Conservation (phyloP, 2,113 vertebrate genomes). For the Calonectris borealis region DNA sequence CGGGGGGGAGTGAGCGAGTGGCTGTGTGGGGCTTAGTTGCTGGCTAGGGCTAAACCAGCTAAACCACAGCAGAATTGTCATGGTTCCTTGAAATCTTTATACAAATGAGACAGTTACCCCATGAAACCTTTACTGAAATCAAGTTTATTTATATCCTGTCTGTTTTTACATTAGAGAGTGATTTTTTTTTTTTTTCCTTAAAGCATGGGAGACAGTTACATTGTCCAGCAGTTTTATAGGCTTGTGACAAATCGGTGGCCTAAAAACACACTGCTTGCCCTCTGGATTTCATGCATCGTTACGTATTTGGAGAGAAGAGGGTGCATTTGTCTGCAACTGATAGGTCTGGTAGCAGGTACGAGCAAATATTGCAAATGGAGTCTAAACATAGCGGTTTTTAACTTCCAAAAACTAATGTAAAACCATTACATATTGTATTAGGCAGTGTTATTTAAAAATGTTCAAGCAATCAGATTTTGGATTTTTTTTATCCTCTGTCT, state of each 20-base stretch:
- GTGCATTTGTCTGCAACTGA: slow-evolving; percentile 15
- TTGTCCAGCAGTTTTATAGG: slow-evolving; percentile 41
- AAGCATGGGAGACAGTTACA: slow-evolving; percentile 21
- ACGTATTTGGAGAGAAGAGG: slow-evolving; percentile 6
- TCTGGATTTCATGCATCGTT: slow-evolving; percentile 37
- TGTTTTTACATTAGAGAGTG: not conserved
- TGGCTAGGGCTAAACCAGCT: too few relatives aligned
- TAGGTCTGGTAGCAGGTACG: not conserved
- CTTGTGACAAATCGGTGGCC: not conserved
- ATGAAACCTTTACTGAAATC: slow-evolving; percentile 44
- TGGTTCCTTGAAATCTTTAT: not conserved
- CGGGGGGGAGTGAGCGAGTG: too few relatives aligned
- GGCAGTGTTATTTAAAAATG: not conserved
- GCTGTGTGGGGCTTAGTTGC: too few relatives aligned
- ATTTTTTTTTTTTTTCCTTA: slow-evolving; percentile 27
- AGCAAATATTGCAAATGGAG: not conserved
- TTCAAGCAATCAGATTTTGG: not conserved
- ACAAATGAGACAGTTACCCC: slow-evolving; percentile 13
- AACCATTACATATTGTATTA: not conserved
- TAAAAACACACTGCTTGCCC: not conserved
- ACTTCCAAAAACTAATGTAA: not conserved
- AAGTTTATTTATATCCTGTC: slow-evolving; percentile 14
- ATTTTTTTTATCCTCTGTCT: not conserved
- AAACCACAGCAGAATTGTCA: not conserved
- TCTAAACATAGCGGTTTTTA: slow-evolving; percentile 21